Evolutionary conservation across 1,140 invertebrate genomes (phyloP).

Genomic region (Steinernema khuongi): DNA sequence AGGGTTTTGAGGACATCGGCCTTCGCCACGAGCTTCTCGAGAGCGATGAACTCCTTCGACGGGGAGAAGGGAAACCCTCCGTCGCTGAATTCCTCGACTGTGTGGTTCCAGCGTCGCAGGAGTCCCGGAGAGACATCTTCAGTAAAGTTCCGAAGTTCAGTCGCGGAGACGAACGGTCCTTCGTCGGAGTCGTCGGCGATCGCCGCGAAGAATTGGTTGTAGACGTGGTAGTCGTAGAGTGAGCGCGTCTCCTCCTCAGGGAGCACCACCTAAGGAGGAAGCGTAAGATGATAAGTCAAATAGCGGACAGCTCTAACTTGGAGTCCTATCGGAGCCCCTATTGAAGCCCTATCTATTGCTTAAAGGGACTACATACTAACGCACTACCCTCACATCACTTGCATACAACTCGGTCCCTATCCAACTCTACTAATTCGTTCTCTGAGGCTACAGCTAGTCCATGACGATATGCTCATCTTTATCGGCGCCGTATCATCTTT

Average conservation of each 20-base stretch:
- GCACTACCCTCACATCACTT: too few relatives aligned
- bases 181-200: slow-evolving; percentile 1
- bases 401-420: too few relatives aligned
- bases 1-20: background rate
- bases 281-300: background rate
- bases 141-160: background rate
- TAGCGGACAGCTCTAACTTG: too few relatives aligned
- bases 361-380: too few relatives aligned
- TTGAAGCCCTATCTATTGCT: too few relatives aligned
- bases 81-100: slow-evolving; percentile 6
- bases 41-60: background rate
- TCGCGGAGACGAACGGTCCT: background rate
- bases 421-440: too few relatives aligned
- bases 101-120: background rate
- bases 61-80: background rate
- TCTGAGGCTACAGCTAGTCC: too few relatives aligned
- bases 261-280: background rate
- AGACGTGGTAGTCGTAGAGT: background rate
- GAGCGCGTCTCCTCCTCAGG: background rate
- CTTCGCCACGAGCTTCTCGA: background rate
- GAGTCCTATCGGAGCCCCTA: too few relatives aligned
- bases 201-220: background rate
- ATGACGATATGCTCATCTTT: too few relatives aligned
- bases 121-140: background rate
- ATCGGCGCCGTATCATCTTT: too few relatives aligned